Conservation (phyloP, 2,888 invertebrate genomes). For the Andrena trimmerana region DNA sequence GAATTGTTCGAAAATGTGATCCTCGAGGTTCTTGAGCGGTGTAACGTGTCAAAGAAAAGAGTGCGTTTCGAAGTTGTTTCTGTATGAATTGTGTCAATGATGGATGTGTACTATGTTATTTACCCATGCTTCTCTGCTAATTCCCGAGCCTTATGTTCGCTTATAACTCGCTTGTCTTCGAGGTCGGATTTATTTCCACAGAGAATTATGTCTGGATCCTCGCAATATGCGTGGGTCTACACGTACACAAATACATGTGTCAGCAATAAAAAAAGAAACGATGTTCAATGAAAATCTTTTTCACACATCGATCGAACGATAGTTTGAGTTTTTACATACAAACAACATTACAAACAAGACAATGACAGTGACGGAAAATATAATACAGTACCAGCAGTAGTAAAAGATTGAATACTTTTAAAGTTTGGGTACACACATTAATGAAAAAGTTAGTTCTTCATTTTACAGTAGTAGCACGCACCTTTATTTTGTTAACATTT, state of each 20-base stretch:
- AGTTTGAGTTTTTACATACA: constrained; percentile 26
- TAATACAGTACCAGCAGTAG: too few relatives aligned
- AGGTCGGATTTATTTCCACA: constrained; percentile 98
- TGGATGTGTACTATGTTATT: constrained; percentile 54
- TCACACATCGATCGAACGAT: constrained; percentile 35
- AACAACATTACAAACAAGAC: background rate
- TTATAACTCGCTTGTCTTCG: constrained; percentile 92
- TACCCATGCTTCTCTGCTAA: constrained; percentile 94
- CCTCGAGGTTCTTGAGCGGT: background rate
- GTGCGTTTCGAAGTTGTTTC: background rate
- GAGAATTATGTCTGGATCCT: constrained; percentile 96
- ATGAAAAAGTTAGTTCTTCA: too few relatives aligned
- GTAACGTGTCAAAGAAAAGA: background rate
- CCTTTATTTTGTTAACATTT: too few relatives aligned
- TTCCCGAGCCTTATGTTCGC: constrained; percentile 92
- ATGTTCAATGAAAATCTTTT: background rate
- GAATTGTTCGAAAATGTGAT: background rate
- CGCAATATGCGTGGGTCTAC: constrained; percentile 94
- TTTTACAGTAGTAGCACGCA: too few relatives aligned
- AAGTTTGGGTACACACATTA: too few relatives aligned
- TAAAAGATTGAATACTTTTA: too few relatives aligned
- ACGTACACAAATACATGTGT: constrained; percentile 33
- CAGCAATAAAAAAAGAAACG: constrained; percentile 24
- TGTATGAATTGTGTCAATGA: constrained; percentile 2
- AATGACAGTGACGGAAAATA: too few relatives aligned